Conservation (phyloP, 1,140 invertebrate species). For the Philaenus spumarius region DNA sequence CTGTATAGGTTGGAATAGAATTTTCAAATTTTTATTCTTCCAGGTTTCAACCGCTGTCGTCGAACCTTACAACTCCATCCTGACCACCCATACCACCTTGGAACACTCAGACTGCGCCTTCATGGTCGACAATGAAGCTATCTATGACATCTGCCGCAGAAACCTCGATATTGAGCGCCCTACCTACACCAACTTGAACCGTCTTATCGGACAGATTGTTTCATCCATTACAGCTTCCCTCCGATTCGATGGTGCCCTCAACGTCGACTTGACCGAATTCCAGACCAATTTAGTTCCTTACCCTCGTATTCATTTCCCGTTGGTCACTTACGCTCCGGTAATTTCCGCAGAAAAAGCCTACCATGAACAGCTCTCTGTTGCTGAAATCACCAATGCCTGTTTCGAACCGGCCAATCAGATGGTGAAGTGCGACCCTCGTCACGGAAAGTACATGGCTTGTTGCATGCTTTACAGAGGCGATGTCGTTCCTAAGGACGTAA, state of each 20-base stretch:
- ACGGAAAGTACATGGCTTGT: conserved; percentile 81
- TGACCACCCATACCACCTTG: conserved; percentile 70
- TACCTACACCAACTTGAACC: conserved; percentile 58
- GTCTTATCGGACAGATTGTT: conserved; percentile 54
- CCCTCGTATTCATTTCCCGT: conserved; percentile 71
- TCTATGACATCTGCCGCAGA: conserved; percentile 60
- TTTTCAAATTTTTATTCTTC: conserved; percentile 11
- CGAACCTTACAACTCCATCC: conserved; percentile 69
- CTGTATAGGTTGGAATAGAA: too few species aligned
- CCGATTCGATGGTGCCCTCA: conserved; percentile 82
- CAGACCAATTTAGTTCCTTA: conserved; percentile 81
- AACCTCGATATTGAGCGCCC: conserved; percentile 56
- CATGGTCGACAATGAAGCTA: conserved; percentile 66
- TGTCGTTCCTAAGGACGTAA: conserved; percentile 61
- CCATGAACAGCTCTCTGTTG: conserved; percentile 51
- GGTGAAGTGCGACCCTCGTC: conserved; percentile 77
- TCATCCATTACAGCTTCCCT: conserved; percentile 53
- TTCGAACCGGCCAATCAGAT: conserved; percentile 68
- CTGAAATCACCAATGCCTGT: conserved; percentile 62
- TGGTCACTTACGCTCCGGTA: conserved; percentile 57
- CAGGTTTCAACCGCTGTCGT: conserved; percentile 61
- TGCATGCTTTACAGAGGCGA: conserved; percentile 74
- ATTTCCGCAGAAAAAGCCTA: conserved; percentile 57
- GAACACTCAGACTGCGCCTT: conserved; percentile 59
- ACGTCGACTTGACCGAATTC: conserved; percentile 87